Evolutionary conservation across 2,113 vertebrate species (phyloP).

Genomic region (Hyla sarda): DNA sequence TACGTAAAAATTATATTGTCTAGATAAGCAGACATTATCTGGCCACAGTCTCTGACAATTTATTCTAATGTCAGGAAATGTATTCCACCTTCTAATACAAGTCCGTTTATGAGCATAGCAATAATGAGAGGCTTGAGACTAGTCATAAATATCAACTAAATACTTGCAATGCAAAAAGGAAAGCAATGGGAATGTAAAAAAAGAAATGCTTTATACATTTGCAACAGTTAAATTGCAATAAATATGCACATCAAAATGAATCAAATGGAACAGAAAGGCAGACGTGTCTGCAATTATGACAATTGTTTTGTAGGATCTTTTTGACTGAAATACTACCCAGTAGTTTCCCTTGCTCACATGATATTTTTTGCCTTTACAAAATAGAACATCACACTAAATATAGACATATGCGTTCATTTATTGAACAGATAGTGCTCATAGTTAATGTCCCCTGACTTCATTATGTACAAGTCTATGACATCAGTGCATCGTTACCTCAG

Average conservation of each 20-base stretch:
- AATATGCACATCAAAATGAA: slow-evolving; percentile 31
- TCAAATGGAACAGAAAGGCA: neutral
- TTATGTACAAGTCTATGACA: no score
- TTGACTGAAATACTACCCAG: no score
- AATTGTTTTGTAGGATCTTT: no score
- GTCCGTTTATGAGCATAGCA: slow-evolving; percentile 31
- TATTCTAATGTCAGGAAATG: slow-evolving; percentile 36
- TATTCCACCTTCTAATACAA: slow-evolving; percentile 39
- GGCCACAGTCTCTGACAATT: slow-evolving; percentile 4
- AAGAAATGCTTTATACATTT: neutral
- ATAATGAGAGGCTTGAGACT: slow-evolving; percentile 24
- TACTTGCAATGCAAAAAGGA: slow-evolving; percentile 3
- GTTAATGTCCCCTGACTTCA: no score
- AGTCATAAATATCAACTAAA: slow-evolving; percentile 42
- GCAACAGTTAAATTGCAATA: neutral
- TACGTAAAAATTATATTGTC: neutral
- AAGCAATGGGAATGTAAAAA: neutral
- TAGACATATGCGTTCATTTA: no score
- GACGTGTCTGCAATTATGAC: neutral
- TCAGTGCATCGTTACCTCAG: no score
- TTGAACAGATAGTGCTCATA: no score
- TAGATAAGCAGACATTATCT: neutral
- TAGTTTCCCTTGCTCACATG: no score
- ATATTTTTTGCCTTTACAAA: no score
- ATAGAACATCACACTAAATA: no score